A percentile compares a stretch with the other conserved stretches of the same genome.
Evolutionary conservation across 2,888 invertebrate genomes (phyloP).

Genomic region (Athrips mouffetella): DNA sequence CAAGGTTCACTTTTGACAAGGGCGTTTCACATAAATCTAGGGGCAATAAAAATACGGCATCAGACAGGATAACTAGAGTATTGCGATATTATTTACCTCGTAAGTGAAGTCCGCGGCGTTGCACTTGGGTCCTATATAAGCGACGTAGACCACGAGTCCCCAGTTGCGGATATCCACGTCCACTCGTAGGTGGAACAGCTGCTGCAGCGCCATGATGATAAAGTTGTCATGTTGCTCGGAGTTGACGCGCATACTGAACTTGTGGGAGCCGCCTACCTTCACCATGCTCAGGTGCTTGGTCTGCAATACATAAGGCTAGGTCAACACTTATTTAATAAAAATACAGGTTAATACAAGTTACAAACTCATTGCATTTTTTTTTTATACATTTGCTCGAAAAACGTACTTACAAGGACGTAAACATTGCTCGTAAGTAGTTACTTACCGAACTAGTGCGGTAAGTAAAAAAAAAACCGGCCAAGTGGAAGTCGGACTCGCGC

Average conservation of each 20-base stretch:
- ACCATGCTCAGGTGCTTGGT: slow-evolving; percentile 51
- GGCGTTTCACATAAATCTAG: too few species aligned
- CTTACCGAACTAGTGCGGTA: too few species aligned
- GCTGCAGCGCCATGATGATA: slow-evolving; percentile 50
- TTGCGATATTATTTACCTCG: slow-evolving; percentile 47
- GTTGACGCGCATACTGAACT: slow-evolving; percentile 55
- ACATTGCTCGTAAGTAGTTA: too few species aligned
- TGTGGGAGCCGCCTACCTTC: slow-evolving; percentile 48
- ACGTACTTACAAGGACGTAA: too few species aligned
- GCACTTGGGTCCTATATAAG: slow-evolving; percentile 65
- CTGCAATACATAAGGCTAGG: too few species aligned
- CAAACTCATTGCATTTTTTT: too few species aligned
- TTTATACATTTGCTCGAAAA: too few species aligned
- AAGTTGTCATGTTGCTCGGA: slow-evolving; percentile 56
- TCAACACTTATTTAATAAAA: not conserved
- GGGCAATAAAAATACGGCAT: too few species aligned
- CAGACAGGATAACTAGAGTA: not conserved
- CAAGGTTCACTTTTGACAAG: too few species aligned
- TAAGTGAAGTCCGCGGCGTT: slow-evolving; percentile 53
- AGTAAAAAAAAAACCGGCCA: too few species aligned
- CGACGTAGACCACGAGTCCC: slow-evolving; percentile 57
- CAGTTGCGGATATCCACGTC: slow-evolving; percentile 57
- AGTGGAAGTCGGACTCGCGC: too few species aligned
- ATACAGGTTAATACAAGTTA: slow-evolving; percentile 36
- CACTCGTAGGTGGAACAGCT: slow-evolving; percentile 59